Conservation (phyloP, 1,140 invertebrate species). For the Trialeurodes vaporariorum region DNA sequence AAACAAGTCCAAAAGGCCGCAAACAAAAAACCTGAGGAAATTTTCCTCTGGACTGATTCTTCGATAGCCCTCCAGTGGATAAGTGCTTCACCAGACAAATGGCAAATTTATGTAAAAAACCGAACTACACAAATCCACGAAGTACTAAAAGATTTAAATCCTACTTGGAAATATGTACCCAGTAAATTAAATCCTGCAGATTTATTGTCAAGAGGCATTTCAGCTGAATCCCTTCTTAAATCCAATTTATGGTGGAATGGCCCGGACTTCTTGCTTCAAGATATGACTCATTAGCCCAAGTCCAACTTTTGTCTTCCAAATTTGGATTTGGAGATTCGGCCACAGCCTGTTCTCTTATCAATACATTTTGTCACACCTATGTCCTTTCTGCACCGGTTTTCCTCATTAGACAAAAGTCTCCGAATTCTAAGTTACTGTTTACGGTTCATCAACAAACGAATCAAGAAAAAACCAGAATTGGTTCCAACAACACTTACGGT, state of each 20-base stretch:
- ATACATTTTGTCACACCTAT: not conserved
- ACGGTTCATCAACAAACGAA: conserved; percentile 6
- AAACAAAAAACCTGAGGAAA: not conserved
- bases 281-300: not conserved
- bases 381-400: conserved; percentile 1
- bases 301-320: not conserved
- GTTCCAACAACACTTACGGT: not conserved
- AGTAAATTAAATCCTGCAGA: conserved; percentile 30
- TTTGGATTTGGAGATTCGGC: not conserved
- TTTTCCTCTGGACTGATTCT: conserved; percentile 21
- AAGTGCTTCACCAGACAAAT: conserved; percentile 1
- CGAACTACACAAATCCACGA: conserved; percentile 27
- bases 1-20: conserved; percentile 15
- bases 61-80: conserved; percentile 19
- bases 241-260: conserved; percentile 30
- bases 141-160: conserved; percentile 13
- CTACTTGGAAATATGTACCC: conserved; percentile 25
- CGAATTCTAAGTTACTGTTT: conserved; percentile 10
- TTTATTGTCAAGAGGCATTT: conserved; percentile 25
- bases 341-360: not conserved
- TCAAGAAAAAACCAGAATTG: not conserved
- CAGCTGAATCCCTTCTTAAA: conserved; percentile 20
- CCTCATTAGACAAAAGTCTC: not conserved
- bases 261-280: conserved; percentile 16
- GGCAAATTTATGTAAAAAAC: conserved; percentile 27